Percentiles rank a stretch among this genome's conserved stretches.
Evolutionary conservation across 2,113 vertebrate species (phyloP).

Genomic region (Pterocles orientalis): DNA sequence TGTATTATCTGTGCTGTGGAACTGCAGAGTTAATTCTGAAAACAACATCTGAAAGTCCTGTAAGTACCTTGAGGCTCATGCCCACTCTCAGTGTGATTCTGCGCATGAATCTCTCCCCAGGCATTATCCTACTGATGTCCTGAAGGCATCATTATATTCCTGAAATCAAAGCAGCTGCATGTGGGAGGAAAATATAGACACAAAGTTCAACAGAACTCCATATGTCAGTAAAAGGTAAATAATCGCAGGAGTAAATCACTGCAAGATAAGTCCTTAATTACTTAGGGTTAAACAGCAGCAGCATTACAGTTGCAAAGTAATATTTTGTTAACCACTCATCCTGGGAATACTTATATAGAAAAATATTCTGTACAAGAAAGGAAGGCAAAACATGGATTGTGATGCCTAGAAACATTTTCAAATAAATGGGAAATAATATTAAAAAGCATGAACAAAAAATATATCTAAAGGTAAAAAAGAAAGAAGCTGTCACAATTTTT

Average conservation of each 20-base stretch:
- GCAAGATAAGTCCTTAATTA: slow-evolving; percentile 35
- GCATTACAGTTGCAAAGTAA: not conserved
- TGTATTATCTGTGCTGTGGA: not conserved
- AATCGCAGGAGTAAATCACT: not conserved
- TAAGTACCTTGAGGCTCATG: not conserved
- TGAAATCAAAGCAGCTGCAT: slow-evolving; percentile 36
- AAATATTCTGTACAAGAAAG: not conserved
- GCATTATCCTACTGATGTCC: not conserved
- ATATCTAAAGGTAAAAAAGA: not conserved
- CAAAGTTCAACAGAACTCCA: slow-evolving; percentile 34
- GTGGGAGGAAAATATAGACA: slow-evolving; percentile 44
- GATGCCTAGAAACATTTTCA: not conserved
- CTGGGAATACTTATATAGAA: not conserved
- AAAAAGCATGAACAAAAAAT: not conserved
- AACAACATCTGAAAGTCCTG: slow-evolving; percentile 22
- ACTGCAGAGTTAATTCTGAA: not conserved
- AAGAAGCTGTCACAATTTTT: not conserved
- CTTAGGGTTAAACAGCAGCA: slow-evolving; percentile 23
- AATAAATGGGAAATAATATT: not conserved
- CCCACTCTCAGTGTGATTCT: not conserved
- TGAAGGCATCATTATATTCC: slow-evolving; percentile 43
- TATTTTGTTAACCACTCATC: not conserved
- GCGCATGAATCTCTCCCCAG: slow-evolving; percentile 3
- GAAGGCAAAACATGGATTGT: not conserved
- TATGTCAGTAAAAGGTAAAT: slow-evolving; percentile 41